A percentile compares a stretch with the other conserved stretches of the same genome.
Conservation (phyloP, 2,888 invertebrate species). For the Nebria brevicollis region DNA sequence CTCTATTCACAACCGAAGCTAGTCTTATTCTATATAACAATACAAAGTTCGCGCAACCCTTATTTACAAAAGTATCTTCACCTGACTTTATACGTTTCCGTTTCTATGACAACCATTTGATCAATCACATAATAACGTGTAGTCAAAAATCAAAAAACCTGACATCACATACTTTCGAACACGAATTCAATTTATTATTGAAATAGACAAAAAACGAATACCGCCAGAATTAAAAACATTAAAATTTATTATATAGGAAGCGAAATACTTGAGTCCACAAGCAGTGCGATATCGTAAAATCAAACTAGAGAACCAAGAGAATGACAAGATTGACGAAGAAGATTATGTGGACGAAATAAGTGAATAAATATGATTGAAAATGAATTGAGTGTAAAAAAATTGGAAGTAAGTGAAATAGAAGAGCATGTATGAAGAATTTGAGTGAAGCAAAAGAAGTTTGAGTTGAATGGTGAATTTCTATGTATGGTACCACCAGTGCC, state of each 20-base stretch:
- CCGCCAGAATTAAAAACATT: background rate
- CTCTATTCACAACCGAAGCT: background rate
- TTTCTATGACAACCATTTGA: background rate
- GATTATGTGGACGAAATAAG: too few species aligned
- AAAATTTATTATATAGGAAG: background rate
- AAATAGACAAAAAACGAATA: background rate
- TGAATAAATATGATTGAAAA: too few species aligned
- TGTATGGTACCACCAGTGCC: background rate
- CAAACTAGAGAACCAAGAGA: too few species aligned
- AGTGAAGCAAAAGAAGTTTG: too few species aligned
- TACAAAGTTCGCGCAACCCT: background rate
- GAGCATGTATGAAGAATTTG: too few species aligned
- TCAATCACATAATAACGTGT: conserved; percentile 1
- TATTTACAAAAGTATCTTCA: background rate
- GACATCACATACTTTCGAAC: background rate
- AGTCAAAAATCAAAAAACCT: background rate
- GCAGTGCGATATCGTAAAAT: too few species aligned
- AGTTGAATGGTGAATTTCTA: background rate
- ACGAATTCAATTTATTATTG: background rate
- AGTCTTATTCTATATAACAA: background rate
- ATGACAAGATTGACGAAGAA: too few species aligned
- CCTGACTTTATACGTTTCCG: background rate
- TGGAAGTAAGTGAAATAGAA: too few species aligned
- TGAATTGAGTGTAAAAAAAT: too few species aligned
- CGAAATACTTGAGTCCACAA: too few species aligned